Evolutionary conservation across 1,140 invertebrate species (phyloP).

Genomic region (Neodiprion pinetum): DNA sequence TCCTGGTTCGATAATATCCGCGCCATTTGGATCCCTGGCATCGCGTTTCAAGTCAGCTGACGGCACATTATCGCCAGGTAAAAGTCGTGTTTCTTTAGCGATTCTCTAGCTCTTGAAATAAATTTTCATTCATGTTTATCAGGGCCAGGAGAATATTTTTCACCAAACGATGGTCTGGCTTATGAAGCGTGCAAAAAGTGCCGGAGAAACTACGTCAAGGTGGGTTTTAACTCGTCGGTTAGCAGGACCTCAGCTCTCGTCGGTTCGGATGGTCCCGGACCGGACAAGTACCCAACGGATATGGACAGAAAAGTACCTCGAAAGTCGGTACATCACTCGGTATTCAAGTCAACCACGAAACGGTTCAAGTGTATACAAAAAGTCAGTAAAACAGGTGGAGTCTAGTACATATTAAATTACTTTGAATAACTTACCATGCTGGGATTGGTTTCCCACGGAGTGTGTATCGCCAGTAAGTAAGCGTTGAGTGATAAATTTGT

Average conservation of each 20-base stretch:
- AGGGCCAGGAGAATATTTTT: slow-evolving; percentile 33
- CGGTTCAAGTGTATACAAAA: slow-evolving; percentile 27
- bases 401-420: neutral
- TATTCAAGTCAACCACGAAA: slow-evolving; percentile 33
- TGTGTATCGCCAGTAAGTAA: neutral
- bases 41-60: slow-evolving; percentile 18
- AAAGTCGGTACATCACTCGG: slow-evolving; percentile 30
- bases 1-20: slow-evolving; percentile 18
- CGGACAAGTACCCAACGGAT: slow-evolving; percentile 1
- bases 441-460: neutral
- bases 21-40: slow-evolving; percentile 29
- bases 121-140: neutral
- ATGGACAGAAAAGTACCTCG: neutral
- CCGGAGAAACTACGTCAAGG: neutral
- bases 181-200: slow-evolving; percentile 31
- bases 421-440: slow-evolving; percentile 19
- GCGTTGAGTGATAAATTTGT: neutral
- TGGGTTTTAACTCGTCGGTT: neutral
- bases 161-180: slow-evolving; percentile 28
- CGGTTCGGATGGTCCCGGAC: neutral
- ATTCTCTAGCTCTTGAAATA: neutral
- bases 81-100: neutral
- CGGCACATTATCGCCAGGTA: slow-evolving; percentile 22
- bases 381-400: slow-evolving; percentile 22
- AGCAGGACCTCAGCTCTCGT: neutral